A percentile compares a stretch with the other conserved stretches of the same genome.
Conservation (phyloP, 2,888 invertebrate species). For the Siphlonurus alternatus region DNA sequence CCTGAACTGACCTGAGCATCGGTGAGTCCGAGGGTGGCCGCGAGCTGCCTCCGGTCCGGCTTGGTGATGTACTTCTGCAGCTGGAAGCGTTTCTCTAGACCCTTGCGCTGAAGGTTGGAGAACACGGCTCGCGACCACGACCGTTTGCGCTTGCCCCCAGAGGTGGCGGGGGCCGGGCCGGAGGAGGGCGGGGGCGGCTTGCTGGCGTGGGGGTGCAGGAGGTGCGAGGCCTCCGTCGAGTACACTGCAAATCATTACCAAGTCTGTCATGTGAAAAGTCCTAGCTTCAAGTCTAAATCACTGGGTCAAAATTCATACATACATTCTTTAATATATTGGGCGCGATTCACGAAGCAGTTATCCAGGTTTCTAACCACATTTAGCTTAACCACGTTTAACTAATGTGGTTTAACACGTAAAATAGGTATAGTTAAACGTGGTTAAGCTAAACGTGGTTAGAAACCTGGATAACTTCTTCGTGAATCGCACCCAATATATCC, state of each 20-base stretch:
- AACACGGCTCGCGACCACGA: constrained; percentile 94
- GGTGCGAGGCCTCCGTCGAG: not conserved
- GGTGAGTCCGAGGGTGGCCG: constrained; percentile 78
- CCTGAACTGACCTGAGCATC: constrained; percentile 79
- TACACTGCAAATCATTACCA: not conserved
- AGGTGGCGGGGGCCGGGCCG: constrained; percentile 15
- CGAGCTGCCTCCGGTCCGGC: constrained; percentile 79
- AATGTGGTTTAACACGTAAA: too few relatives aligned
- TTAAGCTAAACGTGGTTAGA: too few relatives aligned
- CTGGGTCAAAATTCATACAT: too few relatives aligned
- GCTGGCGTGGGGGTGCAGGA: not conserved
- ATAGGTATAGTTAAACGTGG: too few relatives aligned
- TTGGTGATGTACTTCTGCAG: constrained; percentile 93
- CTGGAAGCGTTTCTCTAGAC: constrained; percentile 79
- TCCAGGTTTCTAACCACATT: too few relatives aligned
- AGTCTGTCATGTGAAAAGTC: too few relatives aligned
- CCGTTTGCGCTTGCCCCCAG: constrained; percentile 50
- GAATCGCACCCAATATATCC: too few relatives aligned
- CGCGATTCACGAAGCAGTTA: too few relatives aligned
- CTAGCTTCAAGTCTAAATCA: too few relatives aligned
- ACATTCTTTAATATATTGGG: too few relatives aligned
- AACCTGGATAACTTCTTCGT: too few relatives aligned
- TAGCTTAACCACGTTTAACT: too few relatives aligned
- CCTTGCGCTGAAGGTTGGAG: constrained; percentile 86
- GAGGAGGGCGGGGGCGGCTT: constrained; percentile 28